phyloP scores from a whole-genome alignment of 2,888 invertebrate genomes.

The Acrobasis consociella region DNA sequence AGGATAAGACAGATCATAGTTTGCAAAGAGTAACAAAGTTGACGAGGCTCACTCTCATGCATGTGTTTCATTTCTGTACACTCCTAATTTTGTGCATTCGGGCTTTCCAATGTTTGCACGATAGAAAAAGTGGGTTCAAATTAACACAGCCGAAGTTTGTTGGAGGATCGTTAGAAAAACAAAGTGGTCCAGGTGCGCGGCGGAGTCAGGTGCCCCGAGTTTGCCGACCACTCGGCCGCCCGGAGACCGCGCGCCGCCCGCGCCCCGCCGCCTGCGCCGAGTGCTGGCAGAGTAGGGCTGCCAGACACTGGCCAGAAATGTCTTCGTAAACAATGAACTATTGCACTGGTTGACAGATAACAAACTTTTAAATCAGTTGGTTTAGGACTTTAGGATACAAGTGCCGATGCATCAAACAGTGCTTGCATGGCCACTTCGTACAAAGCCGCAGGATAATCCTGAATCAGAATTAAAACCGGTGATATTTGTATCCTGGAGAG shows the following conservation, averaged over 20 bases:
- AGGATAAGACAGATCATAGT: too few relatives aligned
- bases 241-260: slow-evolving; percentile 2
- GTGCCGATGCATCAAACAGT: too few relatives aligned
- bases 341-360: too few relatives aligned
- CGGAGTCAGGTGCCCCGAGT: slow-evolving; percentile 41
- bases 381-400: too few relatives aligned
- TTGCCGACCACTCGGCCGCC: slow-evolving; percentile 45
- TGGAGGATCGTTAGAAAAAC: slow-evolving; percentile 59
- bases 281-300: neutral
- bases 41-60: slow-evolving; percentile 20
- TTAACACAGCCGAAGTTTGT: slow-evolving; percentile 60
- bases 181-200: slow-evolving; percentile 49
- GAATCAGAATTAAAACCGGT: too few relatives aligned
- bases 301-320: neutral
- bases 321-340: neutral
- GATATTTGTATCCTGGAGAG: too few relatives aligned
- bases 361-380: too few relatives aligned
- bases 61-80: slow-evolving; percentile 24
- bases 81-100: slow-evolving; percentile 18
- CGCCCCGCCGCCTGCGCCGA: slow-evolving; percentile 26
- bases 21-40: too few relatives aligned
- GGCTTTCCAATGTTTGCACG: slow-evolving; percentile 47
- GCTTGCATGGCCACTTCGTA: too few relatives aligned
- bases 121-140: slow-evolving; percentile 60
- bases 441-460: too few relatives aligned